A percentile compares a stretch with the other conserved stretches of the same genome.
Conservation (phyloP, 2,888 invertebrate genomes). For the Lagria hirta region DNA sequence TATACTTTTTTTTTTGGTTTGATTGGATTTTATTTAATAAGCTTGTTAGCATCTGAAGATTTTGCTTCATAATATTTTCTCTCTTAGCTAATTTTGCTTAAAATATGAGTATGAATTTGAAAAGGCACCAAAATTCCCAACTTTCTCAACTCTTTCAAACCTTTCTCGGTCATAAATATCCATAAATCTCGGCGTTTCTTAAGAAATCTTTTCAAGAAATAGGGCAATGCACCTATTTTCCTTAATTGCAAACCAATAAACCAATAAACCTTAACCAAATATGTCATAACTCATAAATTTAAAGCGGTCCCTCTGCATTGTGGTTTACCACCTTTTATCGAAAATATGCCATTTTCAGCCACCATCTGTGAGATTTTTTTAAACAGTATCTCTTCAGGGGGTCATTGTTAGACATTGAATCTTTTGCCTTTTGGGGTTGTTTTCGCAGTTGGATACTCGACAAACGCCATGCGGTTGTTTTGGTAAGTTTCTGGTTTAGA, state of each 20-base stretch:
- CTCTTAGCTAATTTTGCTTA: too few species aligned
- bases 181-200: too few species aligned
- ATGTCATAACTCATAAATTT: slow-evolving; percentile 43
- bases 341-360: slow-evolving; percentile 15
- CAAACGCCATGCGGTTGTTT: slow-evolving; percentile 23
- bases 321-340: slow-evolving; percentile 15
- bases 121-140: too few species aligned
- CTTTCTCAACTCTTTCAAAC: too few species aligned
- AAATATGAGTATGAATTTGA: too few species aligned
- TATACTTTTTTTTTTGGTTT: too few species aligned
- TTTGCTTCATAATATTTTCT: too few species aligned
- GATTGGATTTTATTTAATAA: too few species aligned
- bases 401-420: slow-evolving; percentile 44
- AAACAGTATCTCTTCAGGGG: slow-evolving; percentile 38
- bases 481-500: slow-evolving; percentile 19
- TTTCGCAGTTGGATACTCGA: slow-evolving; percentile 49
- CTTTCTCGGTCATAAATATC: too few species aligned
- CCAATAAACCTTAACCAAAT: slow-evolving; percentile 33
- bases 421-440: slow-evolving; percentile 49
- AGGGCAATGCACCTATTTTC: too few species aligned
- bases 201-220: too few species aligned
- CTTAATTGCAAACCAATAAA: slow-evolving; percentile 35
- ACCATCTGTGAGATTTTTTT: slow-evolving; percentile 42
- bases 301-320: slow-evolving; percentile 18
- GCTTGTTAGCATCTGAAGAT: too few species aligned